Percentiles rank a stretch among this genome's conserved stretches.
phyloP scores from a whole-genome alignment of 2,797 vertebrate genomes.

The Syngnathus rostellatus region DNA sequence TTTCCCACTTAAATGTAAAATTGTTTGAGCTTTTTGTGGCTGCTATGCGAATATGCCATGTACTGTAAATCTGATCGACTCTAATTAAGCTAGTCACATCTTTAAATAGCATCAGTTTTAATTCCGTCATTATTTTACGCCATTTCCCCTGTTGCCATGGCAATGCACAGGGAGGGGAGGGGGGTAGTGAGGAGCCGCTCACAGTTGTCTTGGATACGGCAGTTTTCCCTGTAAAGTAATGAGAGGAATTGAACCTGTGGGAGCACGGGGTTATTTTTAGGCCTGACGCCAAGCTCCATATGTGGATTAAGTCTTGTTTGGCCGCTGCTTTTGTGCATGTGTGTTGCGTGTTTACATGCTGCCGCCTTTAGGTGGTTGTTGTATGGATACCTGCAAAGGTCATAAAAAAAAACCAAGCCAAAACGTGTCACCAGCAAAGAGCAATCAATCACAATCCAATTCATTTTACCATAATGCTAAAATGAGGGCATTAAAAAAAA shows the following conservation, averaged over 20 bases:
- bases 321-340: slow-evolving; percentile 28
- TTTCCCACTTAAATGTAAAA: background rate
- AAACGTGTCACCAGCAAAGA: background rate
- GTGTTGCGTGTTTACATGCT: slow-evolving; percentile 29
- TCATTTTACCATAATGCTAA: too few relatives aligned
- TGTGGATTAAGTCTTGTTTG: slow-evolving; percentile 59
- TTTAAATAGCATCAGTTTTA: slow-evolving; percentile 41
- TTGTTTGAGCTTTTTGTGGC: background rate
- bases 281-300: slow-evolving; percentile 57
- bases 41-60: background rate
- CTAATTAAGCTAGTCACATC: slow-evolving; percentile 23
- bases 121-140: slow-evolving; percentile 65
- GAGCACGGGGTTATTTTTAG: slow-evolving; percentile 70
- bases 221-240: slow-evolving; percentile 69
- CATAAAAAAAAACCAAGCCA: too few relatives aligned
- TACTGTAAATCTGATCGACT: slow-evolving; percentile 8
- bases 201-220: slow-evolving; percentile 74
- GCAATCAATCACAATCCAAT: too few relatives aligned
- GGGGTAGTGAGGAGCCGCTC: slow-evolving; percentile 37
- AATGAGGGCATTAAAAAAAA: too few relatives aligned
- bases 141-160: slow-evolving; percentile 72
- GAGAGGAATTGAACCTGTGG: slow-evolving; percentile 68
- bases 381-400: slow-evolving; percentile 33
- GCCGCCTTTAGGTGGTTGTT: slow-evolving; percentile 32
- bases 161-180: slow-evolving; percentile 31